Percentiles rank a stretch among this genome's conserved stretches.
phyloP scores from a whole-genome alignment of 2,888 invertebrate species.

The Apodemia duryi region DNA sequence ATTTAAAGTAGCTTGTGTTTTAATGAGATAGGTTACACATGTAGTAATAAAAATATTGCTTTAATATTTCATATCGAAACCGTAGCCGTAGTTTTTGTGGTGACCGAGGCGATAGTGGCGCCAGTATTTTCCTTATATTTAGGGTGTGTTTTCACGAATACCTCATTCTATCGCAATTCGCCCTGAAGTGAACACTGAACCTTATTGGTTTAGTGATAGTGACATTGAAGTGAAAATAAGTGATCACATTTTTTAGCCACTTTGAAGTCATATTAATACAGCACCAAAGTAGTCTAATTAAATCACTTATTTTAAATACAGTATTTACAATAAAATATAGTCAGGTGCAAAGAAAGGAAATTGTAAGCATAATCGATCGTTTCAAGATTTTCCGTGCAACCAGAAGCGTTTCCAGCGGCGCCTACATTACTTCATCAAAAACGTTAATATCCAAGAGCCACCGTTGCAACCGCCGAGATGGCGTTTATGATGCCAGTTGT shows the following conservation, averaged over 20 bases:
- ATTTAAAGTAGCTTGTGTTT: not conserved
- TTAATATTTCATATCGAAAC: slow-evolving; percentile 4
- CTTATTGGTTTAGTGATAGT: slow-evolving; percentile 52
- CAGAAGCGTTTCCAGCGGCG: slow-evolving; percentile 43
- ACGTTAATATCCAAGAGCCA: slow-evolving; percentile 65
- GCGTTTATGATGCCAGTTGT: slow-evolving; percentile 97
- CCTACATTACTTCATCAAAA: slow-evolving; percentile 54
- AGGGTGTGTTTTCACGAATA: slow-evolving; percentile 74
- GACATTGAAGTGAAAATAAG: slow-evolving; percentile 69
- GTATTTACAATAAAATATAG: not conserved
- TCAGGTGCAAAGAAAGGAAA: slow-evolving; percentile 33
- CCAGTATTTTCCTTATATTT: slow-evolving; percentile 76
- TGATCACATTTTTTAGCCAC: slow-evolving; percentile 12
- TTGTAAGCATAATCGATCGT: slow-evolving; percentile 46
- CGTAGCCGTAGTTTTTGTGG: not conserved
- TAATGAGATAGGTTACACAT: not conserved
- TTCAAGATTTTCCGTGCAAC: slow-evolving; percentile 34
- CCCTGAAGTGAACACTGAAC: slow-evolving; percentile 69
- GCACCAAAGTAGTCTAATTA: slow-evolving; percentile 28
- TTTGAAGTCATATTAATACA: slow-evolving; percentile 22
- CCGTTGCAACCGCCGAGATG: slow-evolving; percentile 81
- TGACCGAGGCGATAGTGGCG: slow-evolving; percentile 60
- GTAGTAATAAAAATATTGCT: not conserved
- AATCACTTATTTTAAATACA: not conserved
- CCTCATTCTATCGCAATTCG: slow-evolving; percentile 74